Evolutionary conservation across 2,113 vertebrate species (phyloP), one percentile per base, ranked within the genome.

Genomic region (Heteronetta atricapilla): DNA sequence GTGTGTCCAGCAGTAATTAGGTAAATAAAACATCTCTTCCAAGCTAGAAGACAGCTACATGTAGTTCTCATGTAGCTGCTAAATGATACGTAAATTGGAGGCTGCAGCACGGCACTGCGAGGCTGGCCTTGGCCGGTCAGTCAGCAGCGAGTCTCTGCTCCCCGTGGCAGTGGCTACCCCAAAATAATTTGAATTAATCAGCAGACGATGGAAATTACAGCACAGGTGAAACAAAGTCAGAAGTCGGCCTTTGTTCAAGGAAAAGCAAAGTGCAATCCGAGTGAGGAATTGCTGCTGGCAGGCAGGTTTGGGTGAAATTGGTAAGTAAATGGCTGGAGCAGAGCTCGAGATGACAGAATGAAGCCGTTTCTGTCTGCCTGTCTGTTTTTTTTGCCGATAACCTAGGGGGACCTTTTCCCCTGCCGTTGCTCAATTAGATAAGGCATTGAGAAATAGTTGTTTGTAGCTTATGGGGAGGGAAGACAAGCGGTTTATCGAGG

Each of bases 31-130:
- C 20, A 7, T n/a, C 31, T 23, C 8, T 78, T 84, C 34, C 33
- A 62, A 40, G 34, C 44, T 56, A 8, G 48, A 60, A 56, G 50
- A 11, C 26, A 64, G 40, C 0, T 8, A 16, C 13, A 6, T 0
- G 31, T 38, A 38, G 38, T 38, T 38, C 9, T 38, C 38, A 38
- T 38, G 38, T 50, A 11, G 78, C 50, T 87, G 66, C 67, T 52
- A 14, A 38, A 7, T 14, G 56, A 8, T 52, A 38, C 0, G 0
- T 13, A 2, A 5, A 4, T 19, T 13, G 25, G 67, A 11, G 31
- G 40, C 8, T 29, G 3, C 28, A 40, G 64, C 73, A 64, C 50
- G 13, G 50, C 14, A 3, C 19, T 12, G 40, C 5, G n/a, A 28
- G 3, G 40, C 3, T 8, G 13, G 38, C 12, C 46, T 73, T 21